phyloP scores from a whole-genome alignment of 1,140 invertebrate genomes.

The Drosophila lacertosa region DNA sequence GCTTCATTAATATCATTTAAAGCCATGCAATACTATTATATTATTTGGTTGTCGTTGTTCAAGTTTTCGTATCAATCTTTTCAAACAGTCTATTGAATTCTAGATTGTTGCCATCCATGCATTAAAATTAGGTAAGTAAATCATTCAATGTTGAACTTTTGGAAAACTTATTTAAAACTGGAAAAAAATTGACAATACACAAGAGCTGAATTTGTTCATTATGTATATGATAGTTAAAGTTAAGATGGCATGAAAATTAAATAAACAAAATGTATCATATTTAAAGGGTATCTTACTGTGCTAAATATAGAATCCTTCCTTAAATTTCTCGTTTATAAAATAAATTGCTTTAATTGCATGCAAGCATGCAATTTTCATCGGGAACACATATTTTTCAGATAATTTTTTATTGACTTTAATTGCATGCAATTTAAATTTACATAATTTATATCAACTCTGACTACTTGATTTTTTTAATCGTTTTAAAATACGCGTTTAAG shows the following conservation, averaged over 20 bases:
- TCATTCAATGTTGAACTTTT: background rate
- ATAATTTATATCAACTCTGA: background rate
- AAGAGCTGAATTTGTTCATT: too few species aligned
- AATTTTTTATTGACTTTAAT: slow-evolving; percentile 13
- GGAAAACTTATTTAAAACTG: too few species aligned
- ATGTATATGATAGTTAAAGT: too few species aligned
- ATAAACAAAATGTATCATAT: too few species aligned
- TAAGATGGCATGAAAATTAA: too few species aligned
- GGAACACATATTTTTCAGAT: background rate
- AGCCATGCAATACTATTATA: slow-evolving; percentile 2
- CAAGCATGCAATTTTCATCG: background rate
- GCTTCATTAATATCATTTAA: slow-evolving; percentile 13
- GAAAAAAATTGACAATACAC: too few species aligned
- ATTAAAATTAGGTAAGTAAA: background rate
- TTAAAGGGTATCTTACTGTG: background rate
- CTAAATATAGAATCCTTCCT: background rate
- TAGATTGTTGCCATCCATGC: background rate
- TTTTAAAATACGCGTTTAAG: background rate
- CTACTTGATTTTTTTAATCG: slow-evolving; percentile 5
- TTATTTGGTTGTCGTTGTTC: background rate
- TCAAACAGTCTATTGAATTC: background rate
- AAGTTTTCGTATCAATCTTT: slow-evolving; percentile 3
- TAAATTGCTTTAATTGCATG: slow-evolving; percentile 12
- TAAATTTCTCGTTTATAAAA: background rate
- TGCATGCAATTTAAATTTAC: slow-evolving; percentile 11